A percentile compares a stretch with the other conserved stretches of the same genome.
Evolutionary conservation across 2,797 vertebrate genomes (phyloP).

Genomic region (Peromyscus melanophrys): DNA sequence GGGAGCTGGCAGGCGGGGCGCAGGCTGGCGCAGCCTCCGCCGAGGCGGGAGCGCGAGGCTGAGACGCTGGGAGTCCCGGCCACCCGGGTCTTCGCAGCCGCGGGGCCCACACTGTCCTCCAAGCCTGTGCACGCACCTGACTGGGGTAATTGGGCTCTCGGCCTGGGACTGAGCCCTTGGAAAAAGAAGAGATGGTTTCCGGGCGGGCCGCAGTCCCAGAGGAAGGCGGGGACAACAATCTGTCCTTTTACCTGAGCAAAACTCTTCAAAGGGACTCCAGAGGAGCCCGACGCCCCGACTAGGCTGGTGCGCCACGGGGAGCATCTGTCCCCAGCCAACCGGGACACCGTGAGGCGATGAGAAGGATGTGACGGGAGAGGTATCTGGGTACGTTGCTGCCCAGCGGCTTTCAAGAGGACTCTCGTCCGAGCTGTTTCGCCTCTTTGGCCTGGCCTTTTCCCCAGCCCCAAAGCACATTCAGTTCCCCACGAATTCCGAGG

Average conservation of each 20-base stretch:
- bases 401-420: neutral
- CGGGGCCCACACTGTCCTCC: slow-evolving; percentile 38
- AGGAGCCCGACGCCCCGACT: neutral
- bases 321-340: neutral
- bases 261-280: slow-evolving; percentile 81
- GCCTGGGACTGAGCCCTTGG: neutral
- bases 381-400: slow-evolving; percentile 4
- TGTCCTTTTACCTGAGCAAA: slow-evolving; percentile 69
- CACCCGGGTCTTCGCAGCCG: neutral
- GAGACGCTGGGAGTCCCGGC: neutral
- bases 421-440: neutral
- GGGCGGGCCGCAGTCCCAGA: neutral
- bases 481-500: slow-evolving; percentile 7
- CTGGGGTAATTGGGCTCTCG: neutral
- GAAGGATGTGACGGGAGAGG: slow-evolving; percentile 43
- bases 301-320: slow-evolving; percentile 7
- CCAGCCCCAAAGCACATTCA: neutral
- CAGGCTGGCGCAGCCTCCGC: neutral
- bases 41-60: neutral
- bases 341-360: neutral
- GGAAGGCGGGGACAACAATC: slow-evolving; percentile 34
- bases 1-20: neutral
- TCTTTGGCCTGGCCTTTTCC: neutral
- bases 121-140: neutral
- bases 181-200: slow-evolving; percentile 8